Conservation (phyloP, 2,113 vertebrate genomes). For the Crotophaga sulcirostris region DNA sequence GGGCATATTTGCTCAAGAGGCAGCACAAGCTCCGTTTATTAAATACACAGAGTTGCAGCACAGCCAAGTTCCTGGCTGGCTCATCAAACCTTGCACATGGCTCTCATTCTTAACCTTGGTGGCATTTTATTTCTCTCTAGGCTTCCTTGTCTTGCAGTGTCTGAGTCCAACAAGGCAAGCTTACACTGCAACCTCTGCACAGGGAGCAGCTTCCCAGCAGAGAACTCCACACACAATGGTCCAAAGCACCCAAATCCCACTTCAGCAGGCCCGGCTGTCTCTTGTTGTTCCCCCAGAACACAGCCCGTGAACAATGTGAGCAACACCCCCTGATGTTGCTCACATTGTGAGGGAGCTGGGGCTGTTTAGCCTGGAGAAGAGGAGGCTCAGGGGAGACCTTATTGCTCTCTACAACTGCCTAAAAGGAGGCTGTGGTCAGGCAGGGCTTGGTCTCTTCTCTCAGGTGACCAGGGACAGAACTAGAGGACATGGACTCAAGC, state of each 20-base stretch:
- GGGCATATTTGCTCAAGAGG: background rate
- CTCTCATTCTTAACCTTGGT: background rate
- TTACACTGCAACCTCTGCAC: background rate
- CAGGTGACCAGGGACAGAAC: too few species aligned
- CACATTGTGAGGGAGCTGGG: too few species aligned
- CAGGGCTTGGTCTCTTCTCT: too few species aligned
- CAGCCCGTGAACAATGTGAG: background rate
- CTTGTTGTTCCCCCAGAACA: background rate
- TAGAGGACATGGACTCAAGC: too few species aligned
- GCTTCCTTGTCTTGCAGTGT: background rate
- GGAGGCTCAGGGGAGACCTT: too few species aligned
- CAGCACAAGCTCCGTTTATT: background rate
- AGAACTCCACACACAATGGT: background rate
- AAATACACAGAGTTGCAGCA: background rate
- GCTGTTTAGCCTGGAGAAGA: too few species aligned
- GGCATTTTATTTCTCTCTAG: background rate
- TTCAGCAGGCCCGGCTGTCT: background rate
- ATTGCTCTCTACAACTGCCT: too few species aligned
- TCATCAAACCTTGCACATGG: background rate
- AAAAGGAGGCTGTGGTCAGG: too few species aligned
- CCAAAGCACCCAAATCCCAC: background rate
- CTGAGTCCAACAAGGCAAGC: background rate
- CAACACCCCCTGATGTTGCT: background rate
- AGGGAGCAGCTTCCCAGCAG: background rate
- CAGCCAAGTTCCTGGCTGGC: background rate